Base-by-base conservation (phyloP, 2,888 invertebrate species). In the Spilosoma lubricipeda region DNA sequence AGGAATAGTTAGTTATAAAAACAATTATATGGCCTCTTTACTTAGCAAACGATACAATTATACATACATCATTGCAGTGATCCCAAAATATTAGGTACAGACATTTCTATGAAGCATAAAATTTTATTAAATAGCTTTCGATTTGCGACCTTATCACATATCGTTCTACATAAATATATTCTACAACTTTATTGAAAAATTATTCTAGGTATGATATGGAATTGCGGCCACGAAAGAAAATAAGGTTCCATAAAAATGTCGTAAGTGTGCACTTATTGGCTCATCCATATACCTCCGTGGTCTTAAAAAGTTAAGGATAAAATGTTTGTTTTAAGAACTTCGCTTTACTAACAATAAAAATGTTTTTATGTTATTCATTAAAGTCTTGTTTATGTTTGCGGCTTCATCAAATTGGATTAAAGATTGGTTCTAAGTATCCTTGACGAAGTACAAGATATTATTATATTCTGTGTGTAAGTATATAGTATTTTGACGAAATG, bases 101-200 rank as follows among this genome's bases (percentile, higher is more conserved):
- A 39, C 30, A 73, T 69, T 69, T 59, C 69, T 72, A 68, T 52
- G 52, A 67, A 72, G 39, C 52, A 63, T 68, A 65, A 77, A 75
- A 68, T 70, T 71, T 76, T 30, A 69, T 68, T 39, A 52, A 64
- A 71, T 72, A 27, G 39, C 66, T 65, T 76, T 74, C 67, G 67
- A 52, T 67, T 80, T 39, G 18, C 20, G 39, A n/a, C 67, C 70
- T 69, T 71, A 72, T 63, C 11, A 45, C 72, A 68, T 48, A 64
- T 36, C 52, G 56, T 73, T 70, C 75, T 73, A 45, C 66, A 77
- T 80, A 77, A 65, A 80, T 82, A 77, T 76, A 84, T 81, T 82
- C 78, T 75, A 69, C 72, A 52, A 70, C 66, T 77, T 83, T 83
- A 82, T 84, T 75, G 85, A 66, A 71, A 75, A 82, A 82, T 84